These are phyloP conservation scores for Palythoa heliodiscus DNA, from an alignment of 92 coral and sea anemone species.

Conservation along the genomic window DNA sequence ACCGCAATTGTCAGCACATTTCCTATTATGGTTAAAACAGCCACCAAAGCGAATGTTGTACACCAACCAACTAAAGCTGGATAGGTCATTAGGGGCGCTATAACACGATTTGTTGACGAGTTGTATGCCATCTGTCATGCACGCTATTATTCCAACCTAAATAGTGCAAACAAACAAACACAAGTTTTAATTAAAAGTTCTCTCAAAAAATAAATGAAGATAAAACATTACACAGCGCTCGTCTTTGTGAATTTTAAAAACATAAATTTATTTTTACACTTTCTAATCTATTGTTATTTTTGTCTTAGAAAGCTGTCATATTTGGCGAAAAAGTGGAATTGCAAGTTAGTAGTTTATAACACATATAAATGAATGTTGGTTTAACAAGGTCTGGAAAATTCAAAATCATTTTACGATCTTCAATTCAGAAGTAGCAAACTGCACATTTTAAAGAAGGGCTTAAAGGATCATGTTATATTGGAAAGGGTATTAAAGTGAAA, in stretches of 20 bases:
- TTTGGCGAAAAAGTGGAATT: background rate
- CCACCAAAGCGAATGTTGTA: constrained; percentile 62
- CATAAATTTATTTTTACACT: background rate
- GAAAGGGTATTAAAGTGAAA: background rate
- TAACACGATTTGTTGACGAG: background rate
- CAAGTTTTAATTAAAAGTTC: background rate
- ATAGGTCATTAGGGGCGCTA: constrained; percentile 37
- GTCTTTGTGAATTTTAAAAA: background rate
- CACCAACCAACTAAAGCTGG: constrained; percentile 69
- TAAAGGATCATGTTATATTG: background rate
- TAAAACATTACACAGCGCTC: background rate
- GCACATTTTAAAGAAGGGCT: background rate
- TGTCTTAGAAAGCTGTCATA: background rate
- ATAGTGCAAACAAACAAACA: background rate
- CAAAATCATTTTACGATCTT: background rate
- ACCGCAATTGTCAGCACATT: constrained; percentile 75
- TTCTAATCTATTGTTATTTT: background rate
- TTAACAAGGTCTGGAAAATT: too few species aligned
- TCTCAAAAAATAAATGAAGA: background rate
- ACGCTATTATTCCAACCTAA: background rate
- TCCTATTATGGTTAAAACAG: constrained; percentile 65
- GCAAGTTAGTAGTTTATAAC: background rate
- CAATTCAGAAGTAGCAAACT: background rate
- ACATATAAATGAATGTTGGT: background rate
- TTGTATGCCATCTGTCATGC: constrained; percentile 17